A percentile compares a stretch with the other conserved stretches of the same genome.
These are phyloP conservation scores for Colletes latitarsis DNA, from an alignment of 1,140 invertebrate genomes.

Conservation along the genomic window DNA sequence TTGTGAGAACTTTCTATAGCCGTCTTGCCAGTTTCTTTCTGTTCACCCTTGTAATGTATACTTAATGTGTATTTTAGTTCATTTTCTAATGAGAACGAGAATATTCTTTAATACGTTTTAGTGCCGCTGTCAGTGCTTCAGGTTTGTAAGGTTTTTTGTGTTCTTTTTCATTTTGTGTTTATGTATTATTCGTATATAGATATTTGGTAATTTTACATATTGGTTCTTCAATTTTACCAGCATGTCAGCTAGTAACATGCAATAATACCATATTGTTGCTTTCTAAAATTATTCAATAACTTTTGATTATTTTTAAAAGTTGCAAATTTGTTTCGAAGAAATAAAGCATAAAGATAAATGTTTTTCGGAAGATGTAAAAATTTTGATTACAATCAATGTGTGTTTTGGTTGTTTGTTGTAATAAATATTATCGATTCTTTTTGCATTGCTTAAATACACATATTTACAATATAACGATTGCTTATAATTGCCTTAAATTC, in stretches of 20 bases:
- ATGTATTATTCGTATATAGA: background rate
- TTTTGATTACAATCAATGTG: background rate
- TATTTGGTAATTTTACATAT: conserved; percentile 16
- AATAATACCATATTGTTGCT: conserved; percentile 34
- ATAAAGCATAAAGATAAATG: background rate
- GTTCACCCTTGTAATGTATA: conserved; percentile 49
- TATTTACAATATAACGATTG: background rate
- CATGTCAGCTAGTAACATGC: background rate
- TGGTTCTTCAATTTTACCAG: background rate
- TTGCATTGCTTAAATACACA: background rate
- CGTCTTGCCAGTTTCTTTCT: conserved; percentile 45
- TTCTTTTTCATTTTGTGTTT: conserved; percentile 29
- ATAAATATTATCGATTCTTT: conserved; percentile 2
- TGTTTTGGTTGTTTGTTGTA: background rate
- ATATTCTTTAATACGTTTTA: conserved; percentile 38
- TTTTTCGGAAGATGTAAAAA: background rate
- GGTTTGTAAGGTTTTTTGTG: conserved; percentile 40
- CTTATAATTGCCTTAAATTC: background rate
- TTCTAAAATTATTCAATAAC: background rate
- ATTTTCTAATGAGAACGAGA: conserved; percentile 28
- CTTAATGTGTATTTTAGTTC: conserved; percentile 38
- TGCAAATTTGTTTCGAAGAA: background rate
- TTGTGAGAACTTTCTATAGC: conserved; percentile 46
- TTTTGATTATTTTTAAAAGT: background rate
- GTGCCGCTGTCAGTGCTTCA: conserved; percentile 43